Evolutionary conservation across 1,140 invertebrate genomes (phyloP), one percentile per base, ranked within the genome.

Genomic region (Drosophila auraria): DNA sequence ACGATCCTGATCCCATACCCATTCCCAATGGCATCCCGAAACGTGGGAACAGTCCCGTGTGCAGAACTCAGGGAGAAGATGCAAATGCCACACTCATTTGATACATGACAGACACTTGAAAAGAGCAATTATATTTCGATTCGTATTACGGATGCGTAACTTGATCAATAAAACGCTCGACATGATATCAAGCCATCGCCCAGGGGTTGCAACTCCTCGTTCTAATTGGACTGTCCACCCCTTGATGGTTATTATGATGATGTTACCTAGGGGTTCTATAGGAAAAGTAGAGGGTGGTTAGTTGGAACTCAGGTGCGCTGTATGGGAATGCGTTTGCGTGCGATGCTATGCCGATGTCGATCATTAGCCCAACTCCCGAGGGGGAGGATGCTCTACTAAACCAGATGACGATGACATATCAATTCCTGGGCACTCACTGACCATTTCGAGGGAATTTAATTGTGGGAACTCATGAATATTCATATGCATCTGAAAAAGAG

Each of bases 321-420:
- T 82, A 92, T 92, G 91, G 91, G 91, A 92, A 92, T 92, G 65
- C 56, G 68, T 40, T 92, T 81, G 91, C 91, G 91, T 92, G 91
- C 79, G 75, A 74, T 89, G 91, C 78, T 87, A 92, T 92, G 57
- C 40, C 56, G 7, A 92, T 92, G 57, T 36, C 56, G 7, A 76
- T 82, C 82, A 80, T 87, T 91, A 91, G 78, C 60, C 58, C 45
- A 25, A 45, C 54, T 30, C 42, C 42, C 45, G 6, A 11, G 47
- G 38, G 49, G 42, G 44, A 79, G 69, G 84, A 87, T 87, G 84
- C 84, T 87, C 84, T 84, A 87, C 50, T 91, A 87, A 91, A 92
- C 82, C 90, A 91, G 90, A 92, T 91, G 91, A 92, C 91, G 80
- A 92, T 92, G 91, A 92, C 91, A 91, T 91, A 73, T 92, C 72